Percentiles rank a stretch among this genome's conserved stretches.
Evolutionary conservation across 2,888 invertebrate species (phyloP).

Genomic region (Dendrolimus pini): DNA sequence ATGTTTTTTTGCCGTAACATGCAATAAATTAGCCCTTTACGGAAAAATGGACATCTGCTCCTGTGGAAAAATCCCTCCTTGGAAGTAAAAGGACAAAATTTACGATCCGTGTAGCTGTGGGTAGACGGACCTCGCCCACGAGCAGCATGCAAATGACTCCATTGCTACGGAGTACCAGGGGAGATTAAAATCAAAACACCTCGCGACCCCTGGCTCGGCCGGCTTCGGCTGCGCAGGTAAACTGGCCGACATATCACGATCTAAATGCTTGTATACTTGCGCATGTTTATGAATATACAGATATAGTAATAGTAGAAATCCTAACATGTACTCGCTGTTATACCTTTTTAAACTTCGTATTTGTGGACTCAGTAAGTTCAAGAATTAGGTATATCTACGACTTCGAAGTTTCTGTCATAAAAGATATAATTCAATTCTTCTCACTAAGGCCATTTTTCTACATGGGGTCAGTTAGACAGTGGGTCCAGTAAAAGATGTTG

Average conservation of each 20-base stretch:
- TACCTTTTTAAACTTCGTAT: too few species aligned
- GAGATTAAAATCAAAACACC: slow-evolving; percentile 57
- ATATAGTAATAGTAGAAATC: too few species aligned
- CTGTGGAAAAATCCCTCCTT: slow-evolving; percentile 58
- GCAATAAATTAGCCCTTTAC: slow-evolving; percentile 68
- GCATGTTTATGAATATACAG: too few species aligned
- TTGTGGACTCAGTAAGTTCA: too few species aligned
- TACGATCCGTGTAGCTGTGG: slow-evolving; percentile 69
- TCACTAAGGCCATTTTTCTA: too few species aligned
- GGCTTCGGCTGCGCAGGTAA: slow-evolving; percentile 4
- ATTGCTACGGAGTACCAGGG: slow-evolving; percentile 53
- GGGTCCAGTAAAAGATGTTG: background rate
- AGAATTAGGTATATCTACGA: too few species aligned
- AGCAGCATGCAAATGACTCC: slow-evolving; percentile 70
- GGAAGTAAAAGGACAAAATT: slow-evolving; percentile 71
- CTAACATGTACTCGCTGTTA: too few species aligned
- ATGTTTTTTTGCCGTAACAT: slow-evolving; percentile 53
- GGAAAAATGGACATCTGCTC: slow-evolving; percentile 70
- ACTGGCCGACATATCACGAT: slow-evolving; percentile 3
- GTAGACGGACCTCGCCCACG: slow-evolving; percentile 65
- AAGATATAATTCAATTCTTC: too few species aligned
- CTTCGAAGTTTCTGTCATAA: too few species aligned
- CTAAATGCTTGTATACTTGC: slow-evolving; percentile 1
- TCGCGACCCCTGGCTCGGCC: slow-evolving; percentile 29
- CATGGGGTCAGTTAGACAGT: too few species aligned